Percentiles rank a stretch among this genome's conserved stretches.
These are phyloP conservation scores for Saccostrea glomerata DNA, from an alignment of 1,140 invertebrate species.

Conservation along the genomic window DNA sequence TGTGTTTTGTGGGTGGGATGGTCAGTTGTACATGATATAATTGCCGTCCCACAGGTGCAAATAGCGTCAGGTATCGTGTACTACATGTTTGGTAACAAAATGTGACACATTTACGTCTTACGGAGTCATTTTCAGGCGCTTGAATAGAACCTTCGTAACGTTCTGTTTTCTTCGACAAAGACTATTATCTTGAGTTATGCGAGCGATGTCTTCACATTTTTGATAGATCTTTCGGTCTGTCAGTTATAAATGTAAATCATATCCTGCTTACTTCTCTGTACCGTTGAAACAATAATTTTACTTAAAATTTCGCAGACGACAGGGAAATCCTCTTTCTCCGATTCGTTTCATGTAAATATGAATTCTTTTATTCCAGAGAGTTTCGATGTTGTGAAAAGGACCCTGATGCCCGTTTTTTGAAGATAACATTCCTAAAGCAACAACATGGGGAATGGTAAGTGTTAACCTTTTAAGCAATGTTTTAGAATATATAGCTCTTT, in stretches of 20 bases:
- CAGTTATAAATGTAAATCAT: neutral
- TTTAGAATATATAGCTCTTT: too few species aligned
- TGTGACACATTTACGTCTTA: constrained; percentile 6
- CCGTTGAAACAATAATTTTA: neutral
- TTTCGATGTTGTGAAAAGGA: neutral
- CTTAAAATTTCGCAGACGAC: neutral
- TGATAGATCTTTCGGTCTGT: neutral
- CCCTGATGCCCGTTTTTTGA: neutral
- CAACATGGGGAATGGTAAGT: constrained; percentile 27
- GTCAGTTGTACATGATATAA: neutral
- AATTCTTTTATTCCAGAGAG: neutral
- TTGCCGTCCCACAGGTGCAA: neutral
- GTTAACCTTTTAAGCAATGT: too few species aligned
- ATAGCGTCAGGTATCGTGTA: constrained; percentile 9
- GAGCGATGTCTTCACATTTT: too few species aligned
- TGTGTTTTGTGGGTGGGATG: neutral
- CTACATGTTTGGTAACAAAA: neutral
- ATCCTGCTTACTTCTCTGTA: neutral
- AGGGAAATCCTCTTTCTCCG: neutral
- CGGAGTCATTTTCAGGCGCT: neutral
- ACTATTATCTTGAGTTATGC: neutral
- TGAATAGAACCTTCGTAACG: neutral
- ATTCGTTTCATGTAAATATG: neutral
- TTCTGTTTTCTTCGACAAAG: neutral
- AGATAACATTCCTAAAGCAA: neutral